A percentile compares a stretch with the other conserved stretches of the same genome.
phyloP scores from a whole-genome alignment of 92 coral and sea anemone genomes.

The Hydrozoanthus gracilis region DNA sequence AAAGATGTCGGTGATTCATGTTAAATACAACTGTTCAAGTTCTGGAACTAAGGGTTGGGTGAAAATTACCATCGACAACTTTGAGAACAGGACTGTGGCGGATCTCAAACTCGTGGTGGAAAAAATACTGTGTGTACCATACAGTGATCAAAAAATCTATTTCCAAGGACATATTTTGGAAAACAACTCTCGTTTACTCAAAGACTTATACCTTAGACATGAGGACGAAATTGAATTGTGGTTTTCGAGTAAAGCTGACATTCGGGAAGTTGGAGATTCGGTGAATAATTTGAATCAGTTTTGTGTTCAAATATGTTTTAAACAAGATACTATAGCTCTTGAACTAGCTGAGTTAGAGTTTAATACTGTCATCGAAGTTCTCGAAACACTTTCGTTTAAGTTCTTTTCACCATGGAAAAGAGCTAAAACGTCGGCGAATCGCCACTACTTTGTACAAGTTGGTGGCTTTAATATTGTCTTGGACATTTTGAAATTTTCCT shows the following conservation, averaged over 20 bases:
- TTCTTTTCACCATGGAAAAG: constrained; percentile 52
- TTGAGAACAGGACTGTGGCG: constrained; percentile 56
- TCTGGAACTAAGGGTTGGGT: constrained; percentile 34
- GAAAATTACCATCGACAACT: constrained; percentile 44
- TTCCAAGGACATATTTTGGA: constrained; percentile 55
- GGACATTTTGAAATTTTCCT: constrained; percentile 40
- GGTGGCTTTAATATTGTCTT: constrained; percentile 44
- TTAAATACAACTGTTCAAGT: constrained; percentile 25
- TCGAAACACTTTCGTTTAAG: constrained; percentile 17
- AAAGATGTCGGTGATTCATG: constrained; percentile 3
- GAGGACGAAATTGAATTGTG: constrained; percentile 63
- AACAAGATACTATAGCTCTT: not conserved
- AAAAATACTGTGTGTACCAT: constrained; percentile 61
- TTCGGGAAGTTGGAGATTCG: not conserved
- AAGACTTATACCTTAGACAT: constrained; percentile 72
- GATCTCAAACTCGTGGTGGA: constrained; percentile 67
- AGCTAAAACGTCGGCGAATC: constrained; percentile 35
- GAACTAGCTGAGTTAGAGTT: not conserved
- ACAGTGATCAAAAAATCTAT: constrained; percentile 69
- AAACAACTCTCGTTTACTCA: constrained; percentile 57
- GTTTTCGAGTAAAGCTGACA: constrained; percentile 46
- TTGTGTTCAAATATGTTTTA: constrained; percentile 8
- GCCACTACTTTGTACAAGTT: constrained; percentile 57
- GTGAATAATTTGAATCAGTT: constrained; percentile 15
- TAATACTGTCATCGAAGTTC: constrained; percentile 26